These are phyloP conservation scores for Escarpia spicata DNA, from an alignment of 2,888 invertebrate species.

Conservation along the genomic window DNA sequence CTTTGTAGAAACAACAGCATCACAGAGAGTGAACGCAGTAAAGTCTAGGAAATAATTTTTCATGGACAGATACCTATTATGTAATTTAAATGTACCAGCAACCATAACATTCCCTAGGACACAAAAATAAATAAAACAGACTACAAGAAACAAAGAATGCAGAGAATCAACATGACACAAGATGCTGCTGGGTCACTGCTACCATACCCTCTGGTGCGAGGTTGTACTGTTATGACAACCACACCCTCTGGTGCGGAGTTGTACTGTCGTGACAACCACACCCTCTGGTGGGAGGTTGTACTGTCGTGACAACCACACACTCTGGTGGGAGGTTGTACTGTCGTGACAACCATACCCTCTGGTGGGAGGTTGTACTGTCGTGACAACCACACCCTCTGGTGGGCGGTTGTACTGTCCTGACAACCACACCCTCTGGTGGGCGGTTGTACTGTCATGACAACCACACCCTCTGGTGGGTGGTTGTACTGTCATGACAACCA, in stretches of 20 bases:
- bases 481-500: not conserved
- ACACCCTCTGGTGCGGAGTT: not conserved
- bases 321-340: not conserved
- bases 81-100: not conserved
- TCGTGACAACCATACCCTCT: not conserved
- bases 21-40: not conserved
- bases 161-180: not conserved
- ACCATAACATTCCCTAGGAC: not conserved
- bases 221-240: too few species aligned
- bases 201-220: too few species aligned
- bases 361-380: not conserved
- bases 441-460: not conserved
- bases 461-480: not conserved
- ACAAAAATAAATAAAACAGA: not conserved
- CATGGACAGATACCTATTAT: not conserved
- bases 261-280: not conserved
- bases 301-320: not conserved
- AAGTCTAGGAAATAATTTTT: not conserved
- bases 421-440: not conserved
- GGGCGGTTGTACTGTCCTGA: not conserved
- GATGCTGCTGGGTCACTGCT: not conserved
- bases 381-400: not conserved
- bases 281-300: not conserved
- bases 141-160: not conserved
- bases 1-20: not conserved